Conservation (phyloP, 2,888 invertebrate species). For the Rhagium mordax region DNA sequence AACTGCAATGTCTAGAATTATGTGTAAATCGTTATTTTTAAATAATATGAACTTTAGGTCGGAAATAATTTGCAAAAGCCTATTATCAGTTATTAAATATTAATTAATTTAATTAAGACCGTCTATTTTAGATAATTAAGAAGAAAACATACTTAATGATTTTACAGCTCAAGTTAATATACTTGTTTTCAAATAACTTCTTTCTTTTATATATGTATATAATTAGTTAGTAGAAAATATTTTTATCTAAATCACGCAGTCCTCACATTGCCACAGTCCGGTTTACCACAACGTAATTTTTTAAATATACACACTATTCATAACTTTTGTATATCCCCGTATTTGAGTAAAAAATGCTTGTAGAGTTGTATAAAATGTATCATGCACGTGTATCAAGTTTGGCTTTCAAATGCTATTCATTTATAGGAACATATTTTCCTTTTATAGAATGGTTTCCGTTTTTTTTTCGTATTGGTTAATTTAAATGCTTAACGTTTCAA, state of each 20-base stretch:
- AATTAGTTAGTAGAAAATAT: slow-evolving; percentile 15
- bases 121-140: slow-evolving; percentile 22
- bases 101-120: slow-evolving; percentile 32
- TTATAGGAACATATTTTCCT: too few species aligned
- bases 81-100: slow-evolving; percentile 34
- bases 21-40: not conserved
- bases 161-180: slow-evolving; percentile 10
- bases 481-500: too few species aligned
- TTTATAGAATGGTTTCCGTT: too few species aligned
- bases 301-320: too few species aligned
- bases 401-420: too few species aligned
- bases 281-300: not conserved
- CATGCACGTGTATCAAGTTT: too few species aligned
- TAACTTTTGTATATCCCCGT: too few species aligned
- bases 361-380: too few species aligned
- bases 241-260: slow-evolving; percentile 33
- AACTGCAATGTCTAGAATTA: not conserved
- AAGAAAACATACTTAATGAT: slow-evolving; percentile 32
- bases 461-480: too few species aligned
- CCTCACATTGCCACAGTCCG: not conserved
- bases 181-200: slow-evolving; percentile 22
- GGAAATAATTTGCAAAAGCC: not conserved
- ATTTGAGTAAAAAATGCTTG: too few species aligned
- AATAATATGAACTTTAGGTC: not conserved
- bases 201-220: slow-evolving; percentile 17